These are phyloP conservation scores for Dasyprocta punctata DNA, from an alignment of 2,113 vertebrate species.

Conservation along the genomic window DNA sequence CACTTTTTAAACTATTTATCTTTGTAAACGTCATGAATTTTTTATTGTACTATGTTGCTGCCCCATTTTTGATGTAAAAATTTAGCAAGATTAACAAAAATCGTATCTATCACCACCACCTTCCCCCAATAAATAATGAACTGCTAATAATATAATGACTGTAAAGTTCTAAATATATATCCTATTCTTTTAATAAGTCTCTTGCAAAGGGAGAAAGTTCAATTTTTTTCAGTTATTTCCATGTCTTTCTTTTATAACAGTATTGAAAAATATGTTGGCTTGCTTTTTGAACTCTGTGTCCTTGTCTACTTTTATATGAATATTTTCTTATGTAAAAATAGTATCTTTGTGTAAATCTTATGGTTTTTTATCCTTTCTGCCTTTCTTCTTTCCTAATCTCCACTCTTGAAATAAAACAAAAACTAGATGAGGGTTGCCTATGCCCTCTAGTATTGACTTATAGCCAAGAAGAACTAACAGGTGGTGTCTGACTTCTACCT, in stretches of 20 bases:
- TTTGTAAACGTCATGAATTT: not conserved
- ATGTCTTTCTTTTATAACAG: not conserved
- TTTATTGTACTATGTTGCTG: not conserved
- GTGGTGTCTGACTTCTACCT: not conserved
- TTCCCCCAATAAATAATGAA: not conserved
- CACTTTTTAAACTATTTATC: not conserved
- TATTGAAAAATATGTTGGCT: not conserved
- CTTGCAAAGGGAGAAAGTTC: not conserved
- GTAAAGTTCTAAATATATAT: constrained; percentile 13
- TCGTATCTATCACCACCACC: not conserved
- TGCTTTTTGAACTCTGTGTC: not conserved
- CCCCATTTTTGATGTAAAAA: not conserved
- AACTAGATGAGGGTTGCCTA: not conserved
- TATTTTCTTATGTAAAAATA: not conserved
- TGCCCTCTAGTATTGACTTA: not conserved
- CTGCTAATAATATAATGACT: not conserved
- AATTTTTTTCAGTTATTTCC: not conserved
- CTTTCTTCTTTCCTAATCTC: not conserved
- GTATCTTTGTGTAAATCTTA: not conserved
- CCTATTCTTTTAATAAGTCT: constrained; percentile 4
- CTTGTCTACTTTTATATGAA: not conserved
- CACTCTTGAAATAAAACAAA: constrained; percentile 45
- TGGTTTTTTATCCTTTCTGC: not conserved
- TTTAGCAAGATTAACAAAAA: not conserved
- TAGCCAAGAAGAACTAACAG: not conserved